Percentiles rank a stretch among this genome's conserved stretches.
Conservation (phyloP, 1,140 invertebrate genomes). For the Lethocerus indicus region DNA sequence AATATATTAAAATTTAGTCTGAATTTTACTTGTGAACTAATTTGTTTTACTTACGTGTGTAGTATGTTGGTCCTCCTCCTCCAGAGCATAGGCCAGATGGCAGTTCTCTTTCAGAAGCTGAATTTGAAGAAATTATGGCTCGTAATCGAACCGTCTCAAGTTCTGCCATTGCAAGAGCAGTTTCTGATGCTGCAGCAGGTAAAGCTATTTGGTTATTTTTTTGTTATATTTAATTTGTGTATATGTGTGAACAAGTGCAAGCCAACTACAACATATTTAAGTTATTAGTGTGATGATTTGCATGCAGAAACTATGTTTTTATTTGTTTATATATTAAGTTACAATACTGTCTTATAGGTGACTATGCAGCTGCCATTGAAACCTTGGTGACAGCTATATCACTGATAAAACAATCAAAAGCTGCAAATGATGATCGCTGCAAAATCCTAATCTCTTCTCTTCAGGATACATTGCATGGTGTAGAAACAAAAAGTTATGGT, state of each 20-base stretch:
- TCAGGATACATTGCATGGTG: conserved; percentile 90
- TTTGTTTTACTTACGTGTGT: too few relatives aligned
- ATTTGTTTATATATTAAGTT: too few relatives aligned
- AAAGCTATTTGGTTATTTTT: too few relatives aligned
- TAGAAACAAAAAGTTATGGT: conserved; percentile 92
- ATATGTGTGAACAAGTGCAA: too few relatives aligned
- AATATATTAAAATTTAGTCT: too few relatives aligned
- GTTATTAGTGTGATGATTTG: too few relatives aligned
- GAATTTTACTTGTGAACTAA: too few relatives aligned
- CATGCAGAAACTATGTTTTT: too few relatives aligned
- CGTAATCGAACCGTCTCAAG: conserved; percentile 94
- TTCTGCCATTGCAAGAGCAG: conserved; percentile 88
- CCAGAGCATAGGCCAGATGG: conserved; percentile 38
- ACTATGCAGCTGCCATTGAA: conserved; percentile 95
- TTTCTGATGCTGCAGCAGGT: conserved; percentile 87
- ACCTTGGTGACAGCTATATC: conserved; percentile 97
- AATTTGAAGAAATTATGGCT: conserved; percentile 97
- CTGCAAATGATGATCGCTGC: conserved; percentile 92
- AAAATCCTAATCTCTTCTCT: conserved; percentile 94
- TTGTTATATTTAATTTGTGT: too few relatives aligned
- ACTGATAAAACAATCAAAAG: conserved; percentile 96
- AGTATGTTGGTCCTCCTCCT: too few relatives aligned
- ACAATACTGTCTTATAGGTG: conserved; percentile 48
- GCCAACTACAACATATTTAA: too few relatives aligned
- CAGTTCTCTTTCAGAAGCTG: conserved; percentile 64